Conservation (phyloP, 1,140 invertebrate genomes). For the Ceratosolen fusciceps region DNA sequence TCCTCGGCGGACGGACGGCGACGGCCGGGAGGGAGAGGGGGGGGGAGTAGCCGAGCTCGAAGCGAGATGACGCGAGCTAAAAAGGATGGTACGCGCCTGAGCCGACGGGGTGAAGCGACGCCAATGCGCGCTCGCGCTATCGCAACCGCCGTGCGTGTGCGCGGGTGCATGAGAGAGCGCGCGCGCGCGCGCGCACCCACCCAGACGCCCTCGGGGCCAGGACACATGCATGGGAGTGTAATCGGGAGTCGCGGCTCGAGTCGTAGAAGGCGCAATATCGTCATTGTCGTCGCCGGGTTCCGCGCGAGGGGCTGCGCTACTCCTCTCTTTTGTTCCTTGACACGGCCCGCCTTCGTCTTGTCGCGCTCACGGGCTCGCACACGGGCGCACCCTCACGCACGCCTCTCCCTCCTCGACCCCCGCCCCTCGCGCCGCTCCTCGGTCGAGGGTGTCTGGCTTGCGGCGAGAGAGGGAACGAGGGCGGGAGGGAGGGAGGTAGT, state of each 20-base stretch:
- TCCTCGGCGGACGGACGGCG: neutral
- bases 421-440: neutral
- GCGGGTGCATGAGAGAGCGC: no score
- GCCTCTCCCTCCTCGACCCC: neutral
- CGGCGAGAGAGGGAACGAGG: slow-evolving; percentile 4
- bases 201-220: neutral
- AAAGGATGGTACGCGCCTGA: neutral
- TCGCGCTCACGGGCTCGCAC: neutral
- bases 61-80: neutral
- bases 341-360: neutral
- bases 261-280: slow-evolving; percentile 18
- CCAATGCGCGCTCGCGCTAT: neutral
- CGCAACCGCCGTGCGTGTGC: neutral
- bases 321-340: slow-evolving; percentile 20
- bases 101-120: slow-evolving; percentile 28
- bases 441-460: slow-evolving; percentile 17
- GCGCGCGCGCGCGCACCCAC: neutral
- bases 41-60: no score
- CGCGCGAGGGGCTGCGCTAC: slow-evolving; percentile 36
- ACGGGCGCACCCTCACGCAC: neutral
- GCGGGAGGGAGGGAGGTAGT: neutral
- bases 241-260: slow-evolving; percentile 16
- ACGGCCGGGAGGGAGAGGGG: neutral
- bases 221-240: neutral
- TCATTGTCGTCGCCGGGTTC: slow-evolving; percentile 28